Conservation (phyloP, 2,113 vertebrate species). For the Rhabdornis inornatus region DNA sequence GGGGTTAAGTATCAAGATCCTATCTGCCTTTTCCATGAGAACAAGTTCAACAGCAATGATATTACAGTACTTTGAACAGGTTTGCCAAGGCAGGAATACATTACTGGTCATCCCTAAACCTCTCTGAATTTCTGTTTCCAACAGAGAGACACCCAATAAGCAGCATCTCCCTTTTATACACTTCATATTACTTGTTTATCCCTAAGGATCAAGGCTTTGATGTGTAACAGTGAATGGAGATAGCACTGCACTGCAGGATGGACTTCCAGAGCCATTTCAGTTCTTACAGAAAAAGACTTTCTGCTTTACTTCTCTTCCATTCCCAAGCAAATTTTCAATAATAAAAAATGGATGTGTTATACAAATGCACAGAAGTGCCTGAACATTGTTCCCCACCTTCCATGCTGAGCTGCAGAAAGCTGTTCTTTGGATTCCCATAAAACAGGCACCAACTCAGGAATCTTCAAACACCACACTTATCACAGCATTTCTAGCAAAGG, state of each 20-base stretch:
- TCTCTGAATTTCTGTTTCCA: not conserved
- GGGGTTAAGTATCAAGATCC: not conserved
- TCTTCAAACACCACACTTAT: not conserved
- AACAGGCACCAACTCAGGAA: not conserved
- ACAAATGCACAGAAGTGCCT: not conserved
- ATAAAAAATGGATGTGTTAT: not conserved
- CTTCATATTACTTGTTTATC: not conserved
- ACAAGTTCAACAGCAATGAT: not conserved
- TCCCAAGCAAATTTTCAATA: not conserved
- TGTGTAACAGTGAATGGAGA: not conserved
- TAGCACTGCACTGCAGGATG: not conserved
- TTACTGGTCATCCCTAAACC: not conserved
- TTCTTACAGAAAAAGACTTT: not conserved
- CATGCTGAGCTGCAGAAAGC: not conserved
- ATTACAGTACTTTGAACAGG: not conserved
- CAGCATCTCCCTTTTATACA: not conserved
- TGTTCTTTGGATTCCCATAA: not conserved
- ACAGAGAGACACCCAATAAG: not conserved
- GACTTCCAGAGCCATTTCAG: not conserved
- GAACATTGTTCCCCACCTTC: not conserved
- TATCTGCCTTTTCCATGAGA: not conserved
- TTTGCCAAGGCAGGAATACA: not conserved
- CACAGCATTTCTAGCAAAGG: not conserved
- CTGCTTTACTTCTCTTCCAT: not conserved
- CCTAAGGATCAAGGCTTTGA: not conserved